These are phyloP conservation scores for Amiota communis DNA, from an alignment of 2,888 invertebrate genomes.

Conservation along the genomic window DNA sequence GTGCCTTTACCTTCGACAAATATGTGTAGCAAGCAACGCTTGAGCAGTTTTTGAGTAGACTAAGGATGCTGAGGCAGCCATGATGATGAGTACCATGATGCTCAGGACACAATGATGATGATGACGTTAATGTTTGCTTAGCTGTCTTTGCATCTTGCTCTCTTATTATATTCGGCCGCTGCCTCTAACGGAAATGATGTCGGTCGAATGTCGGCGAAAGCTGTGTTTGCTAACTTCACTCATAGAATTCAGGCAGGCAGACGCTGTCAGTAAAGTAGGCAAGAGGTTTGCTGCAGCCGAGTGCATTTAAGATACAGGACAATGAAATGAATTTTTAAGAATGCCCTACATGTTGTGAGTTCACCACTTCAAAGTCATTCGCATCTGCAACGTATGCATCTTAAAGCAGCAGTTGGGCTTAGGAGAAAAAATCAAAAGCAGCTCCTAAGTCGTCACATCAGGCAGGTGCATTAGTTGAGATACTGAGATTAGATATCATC, in stretches of 20 bases:
- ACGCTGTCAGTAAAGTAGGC: constrained; percentile 35
- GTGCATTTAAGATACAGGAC: constrained; percentile 53
- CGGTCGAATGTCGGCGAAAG: constrained; percentile 56
- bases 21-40: not conserved
- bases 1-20: not conserved
- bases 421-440: constrained; percentile 25
- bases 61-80: constrained; percentile 47
- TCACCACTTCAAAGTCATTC: constrained; percentile 64
- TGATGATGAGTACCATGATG: constrained; percentile 54
- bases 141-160: constrained; percentile 63
- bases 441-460: not conserved
- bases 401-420: constrained; percentile 42
- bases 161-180: constrained; percentile 46
- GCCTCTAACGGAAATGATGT: constrained; percentile 65
- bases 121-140: constrained; percentile 66
- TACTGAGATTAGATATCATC: not conserved
- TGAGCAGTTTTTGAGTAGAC: not conserved
- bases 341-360: constrained; percentile 45
- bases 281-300: constrained; percentile 37
- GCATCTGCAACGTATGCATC: constrained; percentile 39
- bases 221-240: constrained; percentile 58
- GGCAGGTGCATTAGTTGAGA: not conserved
- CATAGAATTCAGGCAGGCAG: constrained; percentile 25
- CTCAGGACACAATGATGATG: not conserved
- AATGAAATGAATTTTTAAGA: constrained; percentile 67